Evolutionary conservation across 2,113 vertebrate genomes (phyloP).

Genomic region (Zosterops borbonicus): DNA sequence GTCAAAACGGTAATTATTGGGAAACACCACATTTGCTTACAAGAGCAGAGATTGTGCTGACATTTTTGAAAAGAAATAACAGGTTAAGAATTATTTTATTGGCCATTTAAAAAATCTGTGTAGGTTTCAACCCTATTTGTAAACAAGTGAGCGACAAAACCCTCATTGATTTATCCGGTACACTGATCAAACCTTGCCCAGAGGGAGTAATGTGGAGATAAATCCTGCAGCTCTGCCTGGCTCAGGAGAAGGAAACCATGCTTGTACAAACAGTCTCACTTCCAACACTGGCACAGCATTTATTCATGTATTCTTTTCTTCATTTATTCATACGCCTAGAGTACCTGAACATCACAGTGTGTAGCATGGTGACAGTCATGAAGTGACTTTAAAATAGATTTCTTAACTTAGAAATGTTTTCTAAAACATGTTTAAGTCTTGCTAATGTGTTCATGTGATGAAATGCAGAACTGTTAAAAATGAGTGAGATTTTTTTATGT

Average conservation of each 20-base stretch:
- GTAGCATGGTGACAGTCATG: background rate
- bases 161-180: background rate
- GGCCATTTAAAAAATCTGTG: background rate
- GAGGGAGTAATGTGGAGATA: background rate
- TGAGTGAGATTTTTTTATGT: background rate
- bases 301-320: background rate
- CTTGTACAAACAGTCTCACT: background rate
- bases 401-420: background rate
- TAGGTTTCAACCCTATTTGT: background rate
- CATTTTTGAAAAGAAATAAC: background rate
- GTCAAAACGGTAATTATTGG: background rate
- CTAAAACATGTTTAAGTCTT: background rate
- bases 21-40: background rate
- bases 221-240: background rate
- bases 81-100: background rate
- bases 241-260: background rate
- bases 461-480: background rate
- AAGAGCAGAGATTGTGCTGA: background rate
- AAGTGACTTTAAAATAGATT: background rate
- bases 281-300: background rate
- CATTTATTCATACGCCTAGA: background rate
- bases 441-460: accelerated
- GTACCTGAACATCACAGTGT: background rate
- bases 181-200: background rate
- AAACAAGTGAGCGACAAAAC: conserved; percentile 13